phyloP scores from a whole-genome alignment of 2,888 invertebrate genomes.

The Torymus tubicola region DNA sequence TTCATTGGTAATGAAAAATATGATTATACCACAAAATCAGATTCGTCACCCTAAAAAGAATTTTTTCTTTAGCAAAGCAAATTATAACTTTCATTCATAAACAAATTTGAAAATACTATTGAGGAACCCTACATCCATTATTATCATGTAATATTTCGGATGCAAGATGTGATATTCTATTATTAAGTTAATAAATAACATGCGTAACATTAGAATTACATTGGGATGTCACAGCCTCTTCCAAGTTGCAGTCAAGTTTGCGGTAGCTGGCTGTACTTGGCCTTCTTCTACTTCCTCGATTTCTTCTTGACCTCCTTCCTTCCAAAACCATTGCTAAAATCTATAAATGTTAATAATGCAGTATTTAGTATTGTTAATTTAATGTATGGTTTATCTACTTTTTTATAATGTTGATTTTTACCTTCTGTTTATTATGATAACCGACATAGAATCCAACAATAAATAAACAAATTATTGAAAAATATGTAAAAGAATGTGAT shows the following conservation, averaged over 20 bases:
- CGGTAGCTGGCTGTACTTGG: conserved; percentile 82
- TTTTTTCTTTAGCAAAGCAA: not conserved
- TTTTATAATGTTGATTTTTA: conserved; percentile 62
- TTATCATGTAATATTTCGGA: conserved; percentile 26
- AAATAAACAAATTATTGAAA: conserved; percentile 80
- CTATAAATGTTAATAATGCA: conserved; percentile 70
- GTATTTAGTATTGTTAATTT: conserved; percentile 2
- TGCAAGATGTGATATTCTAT: not conserved
- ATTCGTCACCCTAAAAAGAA: not conserved
- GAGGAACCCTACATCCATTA: conserved; percentile 15
- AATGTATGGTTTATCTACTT: not conserved
- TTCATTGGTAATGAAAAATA: not conserved
- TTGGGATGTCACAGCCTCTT: conserved; percentile 82
- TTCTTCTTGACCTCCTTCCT: conserved; percentile 77
- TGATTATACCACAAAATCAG: too few relatives aligned
- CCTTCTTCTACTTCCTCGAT: conserved; percentile 75
- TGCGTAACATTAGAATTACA: conserved; percentile 79
- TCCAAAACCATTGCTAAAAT: conserved; percentile 82
- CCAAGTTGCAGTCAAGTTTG: conserved; percentile 82
- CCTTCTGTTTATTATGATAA: conserved; percentile 83
- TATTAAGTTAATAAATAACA: conserved; percentile 78
- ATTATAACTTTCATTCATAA: not conserved
- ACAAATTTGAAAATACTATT: not conserved
- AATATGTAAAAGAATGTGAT: conserved; percentile 84
- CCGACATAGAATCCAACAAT: conserved; percentile 81